Evolutionary conservation across 2,797 vertebrate species (phyloP), one percentile per base, ranked within the genome.

Genomic region (Epinephelus awoara): DNA sequence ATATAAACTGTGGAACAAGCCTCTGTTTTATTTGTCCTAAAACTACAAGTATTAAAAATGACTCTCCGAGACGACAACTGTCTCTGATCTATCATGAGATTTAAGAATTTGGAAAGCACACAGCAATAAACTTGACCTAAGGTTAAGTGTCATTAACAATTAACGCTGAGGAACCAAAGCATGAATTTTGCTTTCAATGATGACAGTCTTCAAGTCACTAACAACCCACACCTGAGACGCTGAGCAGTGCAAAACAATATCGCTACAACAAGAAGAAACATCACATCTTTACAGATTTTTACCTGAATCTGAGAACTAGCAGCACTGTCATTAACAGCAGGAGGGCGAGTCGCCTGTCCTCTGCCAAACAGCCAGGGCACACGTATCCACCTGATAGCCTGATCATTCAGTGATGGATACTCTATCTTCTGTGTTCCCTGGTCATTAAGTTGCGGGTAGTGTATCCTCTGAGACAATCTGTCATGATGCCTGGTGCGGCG

Each of bases 231-330:
- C n/a, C 64, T 59, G 52, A 29, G 21, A 67, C 27, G 6, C 3
- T 25, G 21, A 58, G n/a, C 52, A 6, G 17, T 49, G 15, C 7
- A 59, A 55, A 68, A 50, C 27, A 42, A 56, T 2, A 17, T 34
- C 18, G 6, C 49, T 49, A 62, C 17, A 51, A 19, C 19, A 59
- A 38, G n/a, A 71, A 49, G 13, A 47, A 8, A 2, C 49, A 44
- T 54, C 11, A 56, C 57, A 1, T 47, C 7, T 68, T 61, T 29
- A 38, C 3, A 21, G 8, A 17, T 18, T 54, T 89, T 94, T 95
- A 96, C 95, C 95, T 95, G 64, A 75, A 80, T 80, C 78, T 89
- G 88, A 78, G 72, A 75, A 77, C 80, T 67, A 68, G 67, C 65
- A 38, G 4, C 75, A 57, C 52, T 80, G 69, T 91, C 91, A 67